Conservation (phyloP, 2,113 vertebrate genomes). For the Psilopogon haemacephalus region DNA sequence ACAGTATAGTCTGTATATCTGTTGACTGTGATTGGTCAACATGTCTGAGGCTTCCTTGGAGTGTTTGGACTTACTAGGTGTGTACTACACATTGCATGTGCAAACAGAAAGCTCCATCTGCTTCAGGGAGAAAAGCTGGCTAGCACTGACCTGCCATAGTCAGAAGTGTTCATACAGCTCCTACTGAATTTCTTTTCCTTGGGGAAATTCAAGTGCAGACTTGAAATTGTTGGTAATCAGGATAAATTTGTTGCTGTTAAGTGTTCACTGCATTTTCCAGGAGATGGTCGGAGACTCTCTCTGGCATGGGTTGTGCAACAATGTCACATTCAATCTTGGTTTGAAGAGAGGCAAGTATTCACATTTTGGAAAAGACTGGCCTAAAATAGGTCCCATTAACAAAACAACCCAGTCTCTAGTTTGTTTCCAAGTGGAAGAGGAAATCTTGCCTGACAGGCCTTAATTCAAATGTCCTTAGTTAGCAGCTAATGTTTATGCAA, state of each 20-base stretch:
- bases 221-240: slow-evolving; percentile 24
- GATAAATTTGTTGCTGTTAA: background rate
- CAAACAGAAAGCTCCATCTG: background rate
- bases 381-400: background rate
- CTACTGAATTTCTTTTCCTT: slow-evolving; percentile 5
- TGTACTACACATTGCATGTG: background rate
- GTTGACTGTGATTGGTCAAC: background rate
- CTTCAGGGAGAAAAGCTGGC: background rate
- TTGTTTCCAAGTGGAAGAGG: background rate
- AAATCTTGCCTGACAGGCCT: background rate
- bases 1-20: background rate
- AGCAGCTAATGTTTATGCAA: background rate
- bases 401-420: background rate
- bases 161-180: background rate
- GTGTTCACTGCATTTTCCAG: background rate
- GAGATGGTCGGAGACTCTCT: background rate
- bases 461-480: background rate
- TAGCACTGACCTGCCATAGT: slow-evolving; percentile 16
- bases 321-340: background rate
- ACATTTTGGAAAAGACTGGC: background rate
- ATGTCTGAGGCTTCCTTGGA: background rate
- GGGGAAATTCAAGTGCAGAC: slow-evolving; percentile 20
- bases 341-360: background rate
- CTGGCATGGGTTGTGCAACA: background rate
- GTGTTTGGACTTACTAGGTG: background rate